Percentiles rank a stretch among this genome's conserved stretches.
phyloP scores from a whole-genome alignment of 2,797 vertebrate species.

The Takifugu ocellatus region DNA sequence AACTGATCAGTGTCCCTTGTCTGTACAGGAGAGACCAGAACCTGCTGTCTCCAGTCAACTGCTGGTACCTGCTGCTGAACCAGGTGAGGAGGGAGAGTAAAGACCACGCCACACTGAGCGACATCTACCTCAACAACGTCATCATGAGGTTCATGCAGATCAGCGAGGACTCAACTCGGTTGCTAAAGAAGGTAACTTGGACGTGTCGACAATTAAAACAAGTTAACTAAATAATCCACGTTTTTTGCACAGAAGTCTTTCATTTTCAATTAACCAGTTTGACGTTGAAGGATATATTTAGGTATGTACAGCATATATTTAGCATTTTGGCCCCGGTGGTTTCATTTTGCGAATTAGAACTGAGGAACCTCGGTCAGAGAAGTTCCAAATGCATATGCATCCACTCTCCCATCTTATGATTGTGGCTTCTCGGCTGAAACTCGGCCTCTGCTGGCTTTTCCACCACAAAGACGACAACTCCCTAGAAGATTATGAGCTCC shows the following conservation, averaged over 20 bases:
- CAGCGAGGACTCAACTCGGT: constrained; percentile 94
- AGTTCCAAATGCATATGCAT: constrained; percentile 43
- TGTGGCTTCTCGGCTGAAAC: constrained; percentile 55
- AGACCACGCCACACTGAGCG: constrained; percentile 94
- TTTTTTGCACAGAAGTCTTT: constrained; percentile 35
- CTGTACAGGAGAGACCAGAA: constrained; percentile 94
- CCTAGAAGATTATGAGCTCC: constrained; percentile 72
- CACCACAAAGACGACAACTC: constrained; percentile 71
- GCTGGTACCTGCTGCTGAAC: constrained; percentile 98
- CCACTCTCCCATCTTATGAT: constrained; percentile 46
- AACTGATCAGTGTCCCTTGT: constrained; percentile 7
- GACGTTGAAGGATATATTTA: constrained; percentile 14
- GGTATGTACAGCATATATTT: constrained; percentile 9
- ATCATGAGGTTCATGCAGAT: constrained; percentile 99
- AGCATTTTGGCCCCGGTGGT: constrained; percentile 31
- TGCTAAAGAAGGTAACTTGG: constrained; percentile 92
- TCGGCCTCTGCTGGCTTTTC: constrained; percentile 40
- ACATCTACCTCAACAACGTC: constrained; percentile 99
- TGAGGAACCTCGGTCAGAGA: constrained; percentile 32
- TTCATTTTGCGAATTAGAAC: constrained; percentile 47
- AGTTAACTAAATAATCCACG: constrained; percentile 47
- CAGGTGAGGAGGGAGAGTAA: constrained; percentile 98
- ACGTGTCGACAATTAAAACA: constrained; percentile 1
- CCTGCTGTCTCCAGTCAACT: constrained; percentile 95
- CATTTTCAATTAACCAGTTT: constrained; percentile 40